Base-by-base conservation (phyloP, 2,113 vertebrate species). In the Pantherophis guttatus region DNA sequence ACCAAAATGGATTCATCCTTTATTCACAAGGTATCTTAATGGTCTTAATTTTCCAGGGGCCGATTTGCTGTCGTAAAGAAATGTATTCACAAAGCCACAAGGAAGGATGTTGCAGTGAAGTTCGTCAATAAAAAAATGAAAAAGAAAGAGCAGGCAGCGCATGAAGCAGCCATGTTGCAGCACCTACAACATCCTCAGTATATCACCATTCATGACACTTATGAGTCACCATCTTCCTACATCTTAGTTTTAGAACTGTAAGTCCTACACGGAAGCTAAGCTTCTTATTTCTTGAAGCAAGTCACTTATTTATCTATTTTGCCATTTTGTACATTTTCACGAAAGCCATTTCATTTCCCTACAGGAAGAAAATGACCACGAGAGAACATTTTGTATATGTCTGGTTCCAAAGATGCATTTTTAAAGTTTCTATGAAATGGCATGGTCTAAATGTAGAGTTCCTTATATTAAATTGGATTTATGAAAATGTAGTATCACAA, bases 71-170 rank as follows among this genome's bases (percentile, higher is more conserved):
- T 99, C 50, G 99, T 99, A 86, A 99, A 98, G 95, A 99, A 99
- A 96, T 99, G 99, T 91, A 95, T 99, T 90, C 99, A 99, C 97
- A 99, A 98, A 97, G 97, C 98, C 39, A 99, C 98, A 9, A 98
- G 98, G 96, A 99, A 99, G 93, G 99, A 99, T 12, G 98, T 99
- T 3, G 99, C 99, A 0, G 99, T 99, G 70, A 99, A 99, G 97
- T 99, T 98, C 90, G 98, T 99, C 91, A 99, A 97, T 96, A 99
- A 99, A 96, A 99, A 99, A 97, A 98, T 99, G 98, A 99, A 99
- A 97, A 99, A 99, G 97, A 99, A 99, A 93, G 99, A 99, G 94
- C 99, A 99, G 96, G 99, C 98, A 93, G 98, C 99, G 5, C 99
- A 99, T 0, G 99, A 99, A 96, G 99, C 98, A 0, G 99, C 99